Conservation (phyloP, 2,888 invertebrate genomes). For the Cheilosia soror region DNA sequence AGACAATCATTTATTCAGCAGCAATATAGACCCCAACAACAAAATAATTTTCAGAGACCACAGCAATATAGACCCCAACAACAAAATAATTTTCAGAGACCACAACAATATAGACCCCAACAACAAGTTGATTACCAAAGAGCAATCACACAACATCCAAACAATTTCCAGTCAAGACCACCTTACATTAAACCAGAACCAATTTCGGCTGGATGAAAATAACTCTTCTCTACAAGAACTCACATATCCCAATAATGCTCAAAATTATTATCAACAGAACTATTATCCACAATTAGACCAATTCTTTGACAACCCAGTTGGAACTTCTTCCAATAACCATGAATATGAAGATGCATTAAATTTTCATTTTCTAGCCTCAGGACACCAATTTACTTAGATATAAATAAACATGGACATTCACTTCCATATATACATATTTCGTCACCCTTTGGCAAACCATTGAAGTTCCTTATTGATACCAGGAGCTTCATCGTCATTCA, state of each 20-base stretch:
- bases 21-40: slow-evolving; percentile 1
- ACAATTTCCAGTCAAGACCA: neutral
- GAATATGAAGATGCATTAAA: slow-evolving; percentile 9
- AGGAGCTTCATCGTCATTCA: slow-evolving; percentile 16
- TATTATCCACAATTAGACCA: slow-evolving; percentile 8
- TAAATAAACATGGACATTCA: slow-evolving; percentile 15
- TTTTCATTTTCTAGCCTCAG: slow-evolving; percentile 11
- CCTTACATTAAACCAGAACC: slow-evolving; percentile 31
- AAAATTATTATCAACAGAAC: neutral
- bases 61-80: neutral
- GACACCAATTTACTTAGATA: slow-evolving; percentile 5
- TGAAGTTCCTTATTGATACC: slow-evolving; percentile 37
- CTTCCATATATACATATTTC: slow-evolving; percentile 23
- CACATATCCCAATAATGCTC: neutral
- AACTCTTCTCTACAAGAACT: neutral
- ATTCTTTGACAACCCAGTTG: neutral
- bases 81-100: neutral
- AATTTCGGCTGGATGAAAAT: neutral
- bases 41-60: slow-evolving; percentile 8
- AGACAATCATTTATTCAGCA: slow-evolving; percentile 11
- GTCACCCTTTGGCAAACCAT: slow-evolving; percentile 3
- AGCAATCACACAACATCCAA: neutral
- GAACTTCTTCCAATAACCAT: neutral
- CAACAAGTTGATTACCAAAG: neutral
- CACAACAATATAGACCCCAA: neutral